These are phyloP conservation scores for Thera obeliscata DNA, from an alignment of 2,888 invertebrate genomes.

Conservation along the genomic window DNA sequence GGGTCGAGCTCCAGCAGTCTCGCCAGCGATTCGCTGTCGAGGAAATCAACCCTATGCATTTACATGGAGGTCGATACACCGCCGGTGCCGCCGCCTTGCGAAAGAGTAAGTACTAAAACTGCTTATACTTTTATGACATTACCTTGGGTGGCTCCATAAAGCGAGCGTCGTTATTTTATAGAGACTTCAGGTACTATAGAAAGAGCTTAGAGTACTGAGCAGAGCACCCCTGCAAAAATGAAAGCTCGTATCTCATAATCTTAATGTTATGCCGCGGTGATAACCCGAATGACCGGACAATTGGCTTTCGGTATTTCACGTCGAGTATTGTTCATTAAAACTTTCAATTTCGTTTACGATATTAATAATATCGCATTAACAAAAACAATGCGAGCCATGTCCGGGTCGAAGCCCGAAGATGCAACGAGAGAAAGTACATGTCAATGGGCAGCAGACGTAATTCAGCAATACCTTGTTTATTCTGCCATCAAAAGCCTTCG, in stretches of 20 bases:
- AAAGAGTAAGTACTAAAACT: conserved; percentile 76
- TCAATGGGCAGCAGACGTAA: conserved; percentile 59
- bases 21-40: conserved; percentile 86
- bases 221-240: conserved; percentile 39
- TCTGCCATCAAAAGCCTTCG: conserved; percentile 50
- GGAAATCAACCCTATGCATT: conserved; percentile 87
- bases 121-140: conserved; percentile 29
- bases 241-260: conserved; percentile 51
- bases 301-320: conserved; percentile 71
- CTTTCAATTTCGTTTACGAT: conserved; percentile 73
- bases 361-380: conserved; percentile 73
- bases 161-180: conserved; percentile 23
- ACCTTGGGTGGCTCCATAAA: conserved; percentile 37
- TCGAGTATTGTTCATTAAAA: conserved; percentile 65
- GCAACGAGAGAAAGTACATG: conserved; percentile 72
- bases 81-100: conserved; percentile 70
- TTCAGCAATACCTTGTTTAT: conserved; percentile 66
- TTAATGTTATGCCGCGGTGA: conserved; percentile 50
- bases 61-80: conserved; percentile 84
- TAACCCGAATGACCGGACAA: conserved; percentile 54
- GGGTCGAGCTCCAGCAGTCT: conserved; percentile 87
- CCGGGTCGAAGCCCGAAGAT: conserved; percentile 67
- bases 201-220: conserved; percentile 36
- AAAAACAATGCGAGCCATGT: conserved; percentile 73
- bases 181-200: conserved; percentile 26